Evolutionary conservation across 2,113 vertebrate species (phyloP).

Genomic region (Rana temporaria): DNA sequence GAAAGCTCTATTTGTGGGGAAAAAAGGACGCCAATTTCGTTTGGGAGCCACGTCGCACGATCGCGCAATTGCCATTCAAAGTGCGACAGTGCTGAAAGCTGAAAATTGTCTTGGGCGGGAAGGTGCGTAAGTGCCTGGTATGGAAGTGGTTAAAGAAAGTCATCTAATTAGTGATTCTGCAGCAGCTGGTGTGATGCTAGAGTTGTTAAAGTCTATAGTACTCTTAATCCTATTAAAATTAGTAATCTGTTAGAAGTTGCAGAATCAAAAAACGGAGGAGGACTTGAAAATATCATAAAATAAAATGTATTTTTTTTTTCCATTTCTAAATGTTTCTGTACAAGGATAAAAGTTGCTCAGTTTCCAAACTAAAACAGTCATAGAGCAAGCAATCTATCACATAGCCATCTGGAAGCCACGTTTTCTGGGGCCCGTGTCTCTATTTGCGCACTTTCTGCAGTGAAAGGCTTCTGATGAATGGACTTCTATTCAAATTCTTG

Average conservation of each 20-base stretch:
- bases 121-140: too few relatives aligned
- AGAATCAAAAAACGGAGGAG: slow-evolving; percentile 6
- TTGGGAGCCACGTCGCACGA: too few relatives aligned
- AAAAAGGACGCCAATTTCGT: too few relatives aligned
- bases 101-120: too few relatives aligned
- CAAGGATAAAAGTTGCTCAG: background rate
- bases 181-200: slow-evolving; percentile 47
- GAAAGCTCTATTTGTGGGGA: too few relatives aligned
- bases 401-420: background rate
- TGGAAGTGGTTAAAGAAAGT: slow-evolving; percentile 7
- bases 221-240: slow-evolving; percentile 27
- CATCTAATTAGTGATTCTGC: slow-evolving; percentile 35
- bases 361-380: background rate
- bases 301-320: background rate
- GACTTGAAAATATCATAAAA: background rate
- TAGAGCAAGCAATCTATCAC: background rate
- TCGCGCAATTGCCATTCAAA: too few relatives aligned
- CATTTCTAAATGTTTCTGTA: background rate
- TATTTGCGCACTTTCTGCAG: background rate
- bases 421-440: background rate
- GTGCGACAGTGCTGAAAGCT: too few relatives aligned
- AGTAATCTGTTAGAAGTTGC: slow-evolving; percentile 14
- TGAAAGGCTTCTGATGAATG: background rate
- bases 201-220: slow-evolving; percentile 8
- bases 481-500: background rate